Evolutionary conservation across 2,113 vertebrate genomes (phyloP).

Genomic region (Columba livia): DNA sequence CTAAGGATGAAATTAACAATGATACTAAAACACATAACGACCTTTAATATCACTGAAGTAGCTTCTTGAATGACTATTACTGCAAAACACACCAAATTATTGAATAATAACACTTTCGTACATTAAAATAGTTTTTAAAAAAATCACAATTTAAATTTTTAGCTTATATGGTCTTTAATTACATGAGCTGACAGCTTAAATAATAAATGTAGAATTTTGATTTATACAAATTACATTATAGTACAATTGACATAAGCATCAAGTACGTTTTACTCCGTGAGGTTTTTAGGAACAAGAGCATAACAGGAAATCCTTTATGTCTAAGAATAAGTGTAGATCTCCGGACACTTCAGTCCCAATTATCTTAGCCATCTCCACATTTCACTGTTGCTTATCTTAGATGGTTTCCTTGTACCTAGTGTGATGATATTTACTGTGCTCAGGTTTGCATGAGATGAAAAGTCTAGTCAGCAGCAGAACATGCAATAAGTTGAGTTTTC

Average conservation of each 20-base stretch:
- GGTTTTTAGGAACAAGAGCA: neutral
- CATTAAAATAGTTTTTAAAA: neutral
- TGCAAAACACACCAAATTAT: neutral
- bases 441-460: neutral
- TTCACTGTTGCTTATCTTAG: neutral
- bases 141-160: neutral
- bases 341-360: neutral
- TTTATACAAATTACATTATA: neutral
- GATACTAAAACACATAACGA: neutral
- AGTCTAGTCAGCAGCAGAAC: neutral
- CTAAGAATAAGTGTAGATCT: neutral
- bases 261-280: neutral
- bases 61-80: neutral
- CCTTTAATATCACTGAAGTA: neutral
- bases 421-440: neutral
- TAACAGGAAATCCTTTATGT: neutral
- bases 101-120: neutral
- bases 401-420: neutral
- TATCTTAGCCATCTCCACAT: neutral
- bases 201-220: neutral
- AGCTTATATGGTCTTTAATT: neutral
- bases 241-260: accelerated
- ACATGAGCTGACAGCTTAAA: neutral
- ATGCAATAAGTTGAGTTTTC: neutral
- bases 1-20: neutral